Percentiles rank a stretch among this genome's conserved stretches.
Conservation (phyloP, 1,140 invertebrate genomes). For the Ooceraea biroi region DNA sequence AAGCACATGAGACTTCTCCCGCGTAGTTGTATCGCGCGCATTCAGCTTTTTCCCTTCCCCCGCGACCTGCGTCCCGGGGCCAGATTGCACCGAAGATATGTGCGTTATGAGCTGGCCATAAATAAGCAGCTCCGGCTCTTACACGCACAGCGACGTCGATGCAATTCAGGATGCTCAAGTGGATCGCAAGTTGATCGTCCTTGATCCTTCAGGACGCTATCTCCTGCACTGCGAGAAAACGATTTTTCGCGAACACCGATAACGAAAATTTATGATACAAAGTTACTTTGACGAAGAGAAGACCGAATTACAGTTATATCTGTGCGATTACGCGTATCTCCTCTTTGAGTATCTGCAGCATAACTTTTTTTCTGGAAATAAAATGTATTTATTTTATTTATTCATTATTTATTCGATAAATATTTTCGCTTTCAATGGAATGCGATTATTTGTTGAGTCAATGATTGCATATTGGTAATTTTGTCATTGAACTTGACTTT, state of each 20-base stretch:
- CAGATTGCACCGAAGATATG: constrained; percentile 73
- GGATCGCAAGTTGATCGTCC: constrained; percentile 19
- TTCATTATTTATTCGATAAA: not conserved
- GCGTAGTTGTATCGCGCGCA: constrained; percentile 68
- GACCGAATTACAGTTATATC: not conserved
- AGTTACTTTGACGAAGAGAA: not conserved
- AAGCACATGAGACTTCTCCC: constrained; percentile 70
- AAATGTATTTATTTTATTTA: not conserved
- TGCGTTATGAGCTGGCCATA: constrained; percentile 69
- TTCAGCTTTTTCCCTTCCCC: constrained; percentile 70
- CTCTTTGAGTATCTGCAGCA: not conserved
- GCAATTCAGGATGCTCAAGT: constrained; percentile 11
- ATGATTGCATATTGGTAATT: not conserved
- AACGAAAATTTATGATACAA: not conserved
- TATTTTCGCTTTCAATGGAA: no score
- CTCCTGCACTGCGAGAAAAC: not conserved
- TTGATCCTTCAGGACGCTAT: not conserved
- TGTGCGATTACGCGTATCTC: not conserved
- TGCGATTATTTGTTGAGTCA: no score
- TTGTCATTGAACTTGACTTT: not conserved
- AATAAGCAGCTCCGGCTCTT: constrained; percentile 68
- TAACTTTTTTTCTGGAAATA: not conserved
- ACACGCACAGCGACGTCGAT: constrained; percentile 13
- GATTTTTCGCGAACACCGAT: not conserved
- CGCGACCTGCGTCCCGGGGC: constrained; percentile 10